These are phyloP conservation scores for Synanthedon myopaeformis DNA, from an alignment of 2,888 invertebrate species.

Conservation along the genomic window DNA sequence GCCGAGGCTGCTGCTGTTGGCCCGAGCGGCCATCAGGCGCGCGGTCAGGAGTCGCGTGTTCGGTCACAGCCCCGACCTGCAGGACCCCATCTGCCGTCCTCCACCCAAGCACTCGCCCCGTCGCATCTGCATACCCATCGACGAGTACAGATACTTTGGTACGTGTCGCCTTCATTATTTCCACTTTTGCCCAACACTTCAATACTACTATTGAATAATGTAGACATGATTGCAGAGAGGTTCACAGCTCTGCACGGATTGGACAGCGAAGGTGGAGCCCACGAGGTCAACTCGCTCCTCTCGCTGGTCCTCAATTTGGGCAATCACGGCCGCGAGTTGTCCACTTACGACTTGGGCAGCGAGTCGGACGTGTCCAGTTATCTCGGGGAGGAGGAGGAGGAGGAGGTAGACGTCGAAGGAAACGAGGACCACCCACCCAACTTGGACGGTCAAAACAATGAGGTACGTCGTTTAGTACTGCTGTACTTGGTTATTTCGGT, in stretches of 20 bases:
- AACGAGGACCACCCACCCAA: constrained; percentile 2
- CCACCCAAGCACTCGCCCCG: constrained; percentile 19
- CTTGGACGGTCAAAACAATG: not conserved
- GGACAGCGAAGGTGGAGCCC: constrained; percentile 43
- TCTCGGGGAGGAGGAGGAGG: constrained; percentile 4
- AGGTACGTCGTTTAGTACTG: not conserved
- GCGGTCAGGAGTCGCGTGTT: constrained; percentile 30
- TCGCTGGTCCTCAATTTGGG: constrained; percentile 60
- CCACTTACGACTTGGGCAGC: not conserved
- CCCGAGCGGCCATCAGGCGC: constrained; percentile 33
- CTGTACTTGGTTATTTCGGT: no score
- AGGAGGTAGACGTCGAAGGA: constrained; percentile 4
- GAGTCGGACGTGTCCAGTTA: constrained; percentile 11
- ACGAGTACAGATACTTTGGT: constrained; percentile 43
- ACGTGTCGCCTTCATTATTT: constrained; percentile 7
- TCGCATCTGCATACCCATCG: constrained; percentile 44
- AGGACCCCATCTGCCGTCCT: constrained; percentile 12
- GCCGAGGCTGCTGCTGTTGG: constrained; percentile 37
- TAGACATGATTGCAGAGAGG: constrained; percentile 20
- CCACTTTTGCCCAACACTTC: no score
- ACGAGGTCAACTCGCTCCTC: constrained; percentile 63
- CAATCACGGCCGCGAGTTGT: constrained; percentile 38
- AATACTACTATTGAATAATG: no score
- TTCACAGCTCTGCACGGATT: constrained; percentile 45
- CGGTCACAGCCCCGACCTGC: constrained; percentile 25